A percentile compares a stretch with the other conserved stretches of the same genome.
These are phyloP conservation scores for Aphis craccivora DNA, from an alignment of 1,140 invertebrate genomes.

Conservation along the genomic window DNA sequence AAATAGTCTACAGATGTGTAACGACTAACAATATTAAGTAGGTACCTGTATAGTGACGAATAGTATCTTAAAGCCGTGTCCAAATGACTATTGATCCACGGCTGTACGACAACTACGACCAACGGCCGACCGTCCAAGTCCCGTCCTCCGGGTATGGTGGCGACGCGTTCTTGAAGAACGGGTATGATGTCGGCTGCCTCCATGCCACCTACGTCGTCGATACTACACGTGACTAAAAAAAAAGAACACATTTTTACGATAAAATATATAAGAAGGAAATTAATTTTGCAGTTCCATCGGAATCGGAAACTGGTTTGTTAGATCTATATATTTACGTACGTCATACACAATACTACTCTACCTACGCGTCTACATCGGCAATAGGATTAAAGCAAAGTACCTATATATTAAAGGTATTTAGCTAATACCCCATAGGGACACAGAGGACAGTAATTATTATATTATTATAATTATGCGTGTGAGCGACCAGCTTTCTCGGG, in stretches of 20 bases:
- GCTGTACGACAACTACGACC: slow-evolving; percentile 71
- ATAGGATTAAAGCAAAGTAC: neutral
- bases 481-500: neutral
- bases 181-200: slow-evolving; percentile 64
- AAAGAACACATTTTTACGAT: neutral
- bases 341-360: neutral
- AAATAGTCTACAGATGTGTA: neutral
- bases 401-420: neutral
- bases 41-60: slow-evolving; percentile 71
- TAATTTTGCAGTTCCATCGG: neutral
- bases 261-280: slow-evolving; percentile 1
- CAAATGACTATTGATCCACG: slow-evolving; percentile 67
- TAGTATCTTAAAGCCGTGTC: slow-evolving; percentile 70
- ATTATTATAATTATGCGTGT: neutral
- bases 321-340: neutral
- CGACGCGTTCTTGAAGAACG: slow-evolving; percentile 66
- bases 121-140: slow-evolving; percentile 72
- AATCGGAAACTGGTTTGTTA: neutral
- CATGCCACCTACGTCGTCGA: slow-evolving; percentile 63
- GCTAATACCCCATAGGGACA: neutral
- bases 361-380: neutral
- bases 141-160: slow-evolving; percentile 69
- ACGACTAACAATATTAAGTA: neutral
- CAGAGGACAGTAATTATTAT: neutral
- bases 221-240: neutral